Conservation (phyloP, 2,888 invertebrate species). For the Eilema caniola region DNA sequence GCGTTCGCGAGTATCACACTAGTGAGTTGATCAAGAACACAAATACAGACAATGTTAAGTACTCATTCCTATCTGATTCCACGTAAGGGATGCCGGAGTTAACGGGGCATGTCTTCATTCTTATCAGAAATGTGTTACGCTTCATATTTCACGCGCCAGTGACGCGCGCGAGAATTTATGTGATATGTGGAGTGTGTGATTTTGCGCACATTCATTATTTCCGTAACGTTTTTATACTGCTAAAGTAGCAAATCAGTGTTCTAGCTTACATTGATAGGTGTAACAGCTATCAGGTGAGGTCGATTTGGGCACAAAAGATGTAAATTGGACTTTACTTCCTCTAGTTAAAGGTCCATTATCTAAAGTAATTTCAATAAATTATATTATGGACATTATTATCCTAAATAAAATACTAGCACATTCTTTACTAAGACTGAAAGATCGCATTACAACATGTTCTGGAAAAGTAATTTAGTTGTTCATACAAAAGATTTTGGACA, state of each 20-base stretch:
- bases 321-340: no score
- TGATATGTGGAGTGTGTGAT: conserved; percentile 3
- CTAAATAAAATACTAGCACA: background rate
- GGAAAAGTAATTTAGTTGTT: conserved; percentile 11
- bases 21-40: no score
- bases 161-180: background rate
- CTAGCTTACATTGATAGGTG: background rate
- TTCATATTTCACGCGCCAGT: conserved; percentile 33
- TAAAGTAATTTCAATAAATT: background rate
- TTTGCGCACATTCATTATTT: conserved; percentile 15
- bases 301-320: no score
- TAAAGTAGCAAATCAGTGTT: background rate
- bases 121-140: conserved; percentile 34
- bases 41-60: background rate
- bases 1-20: no score
- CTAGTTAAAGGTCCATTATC: background rate
- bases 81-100: background rate
- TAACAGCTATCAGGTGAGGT: no score
- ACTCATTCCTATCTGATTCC: background rate
- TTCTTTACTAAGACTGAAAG: background rate
- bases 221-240: background rate
- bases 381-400: background rate
- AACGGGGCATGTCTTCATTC: conserved; percentile 18
- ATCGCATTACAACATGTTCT: background rate
- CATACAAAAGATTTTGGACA: background rate